Evolutionary conservation across 2,888 invertebrate genomes (phyloP).

Genomic region (Limnephilus marmoratus): DNA sequence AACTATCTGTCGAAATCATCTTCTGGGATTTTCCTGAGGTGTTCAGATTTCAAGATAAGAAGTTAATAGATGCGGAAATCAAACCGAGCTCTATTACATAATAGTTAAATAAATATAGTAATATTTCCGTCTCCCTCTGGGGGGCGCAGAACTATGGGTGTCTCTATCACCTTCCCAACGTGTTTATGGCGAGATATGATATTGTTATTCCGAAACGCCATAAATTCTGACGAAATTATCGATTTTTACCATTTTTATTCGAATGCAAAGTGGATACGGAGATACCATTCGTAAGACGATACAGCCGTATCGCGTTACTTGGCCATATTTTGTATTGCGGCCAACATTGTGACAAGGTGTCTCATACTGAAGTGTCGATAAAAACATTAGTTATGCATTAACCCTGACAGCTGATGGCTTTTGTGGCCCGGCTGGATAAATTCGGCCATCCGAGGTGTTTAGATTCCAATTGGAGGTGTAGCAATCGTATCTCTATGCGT

Average conservation of each 20-base stretch:
- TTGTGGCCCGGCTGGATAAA: constrained; percentile 49
- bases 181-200: constrained; percentile 50
- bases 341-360: constrained; percentile 58
- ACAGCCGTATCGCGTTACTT: constrained; percentile 43
- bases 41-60: not conserved
- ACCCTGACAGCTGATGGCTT: constrained; percentile 60
- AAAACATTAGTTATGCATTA: constrained; percentile 63
- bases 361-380: constrained; percentile 60
- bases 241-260: constrained; percentile 48
- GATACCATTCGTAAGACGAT: constrained; percentile 45
- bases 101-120: not conserved
- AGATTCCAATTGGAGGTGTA: constrained; percentile 51
- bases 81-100: constrained; percentile 1
- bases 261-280: constrained; percentile 42
- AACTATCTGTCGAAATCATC: not conserved
- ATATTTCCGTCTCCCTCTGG: constrained; percentile 29
- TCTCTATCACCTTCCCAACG: constrained; percentile 45
- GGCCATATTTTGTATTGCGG: constrained; percentile 4
- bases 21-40: not conserved
- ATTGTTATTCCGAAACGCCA: constrained; percentile 5
- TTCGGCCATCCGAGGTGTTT: constrained; percentile 38
- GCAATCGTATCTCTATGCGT: constrained; percentile 29
- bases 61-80: constrained; percentile 21
- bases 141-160: not conserved
- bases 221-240: constrained; percentile 47